phyloP scores from a whole-genome alignment of 2,888 invertebrate genomes.

The Geotrupes spiniger region DNA sequence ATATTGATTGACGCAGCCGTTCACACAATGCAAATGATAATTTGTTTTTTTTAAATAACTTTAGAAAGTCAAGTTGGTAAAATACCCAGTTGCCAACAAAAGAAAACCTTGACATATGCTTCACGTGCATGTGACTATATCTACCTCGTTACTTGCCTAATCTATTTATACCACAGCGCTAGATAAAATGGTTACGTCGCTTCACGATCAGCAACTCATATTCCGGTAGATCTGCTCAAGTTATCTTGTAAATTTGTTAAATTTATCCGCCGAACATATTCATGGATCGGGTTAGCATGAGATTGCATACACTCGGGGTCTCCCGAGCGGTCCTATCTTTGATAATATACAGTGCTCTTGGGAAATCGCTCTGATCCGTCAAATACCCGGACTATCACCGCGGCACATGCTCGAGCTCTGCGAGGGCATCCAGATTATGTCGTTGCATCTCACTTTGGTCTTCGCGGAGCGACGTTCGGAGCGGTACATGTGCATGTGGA shows the following conservation, averaged over 20 bases:
- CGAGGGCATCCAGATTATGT: conserved; percentile 6
- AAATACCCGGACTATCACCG: conserved; percentile 28
- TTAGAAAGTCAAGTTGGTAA: too few relatives aligned
- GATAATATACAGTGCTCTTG: conserved; percentile 38
- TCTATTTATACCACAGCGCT: too few relatives aligned
- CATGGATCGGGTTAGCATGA: conserved; percentile 13
- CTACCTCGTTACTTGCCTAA: too few relatives aligned
- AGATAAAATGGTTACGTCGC: too few relatives aligned
- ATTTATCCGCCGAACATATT: conserved; percentile 9
- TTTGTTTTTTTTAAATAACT: too few relatives aligned
- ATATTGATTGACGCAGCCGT: too few relatives aligned
- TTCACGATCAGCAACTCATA: too few relatives aligned
- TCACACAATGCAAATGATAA: too few relatives aligned
- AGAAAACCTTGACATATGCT: too few relatives aligned
- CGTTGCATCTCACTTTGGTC: conserved; percentile 1
- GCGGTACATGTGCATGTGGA: neutral
- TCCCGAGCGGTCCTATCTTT: conserved; percentile 27
- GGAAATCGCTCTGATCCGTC: conserved; percentile 43
- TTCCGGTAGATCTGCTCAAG: conserved; percentile 6
- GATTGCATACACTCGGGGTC: conserved; percentile 18
- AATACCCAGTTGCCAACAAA: too few relatives aligned
- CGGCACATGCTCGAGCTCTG: conserved; percentile 3
- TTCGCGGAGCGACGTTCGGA: conserved; percentile 5
- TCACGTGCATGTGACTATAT: too few relatives aligned
- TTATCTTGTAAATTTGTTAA: conserved; percentile 15